Conservation (phyloP, 2,113 vertebrate species). For the Limnothrissa miodon region DNA sequence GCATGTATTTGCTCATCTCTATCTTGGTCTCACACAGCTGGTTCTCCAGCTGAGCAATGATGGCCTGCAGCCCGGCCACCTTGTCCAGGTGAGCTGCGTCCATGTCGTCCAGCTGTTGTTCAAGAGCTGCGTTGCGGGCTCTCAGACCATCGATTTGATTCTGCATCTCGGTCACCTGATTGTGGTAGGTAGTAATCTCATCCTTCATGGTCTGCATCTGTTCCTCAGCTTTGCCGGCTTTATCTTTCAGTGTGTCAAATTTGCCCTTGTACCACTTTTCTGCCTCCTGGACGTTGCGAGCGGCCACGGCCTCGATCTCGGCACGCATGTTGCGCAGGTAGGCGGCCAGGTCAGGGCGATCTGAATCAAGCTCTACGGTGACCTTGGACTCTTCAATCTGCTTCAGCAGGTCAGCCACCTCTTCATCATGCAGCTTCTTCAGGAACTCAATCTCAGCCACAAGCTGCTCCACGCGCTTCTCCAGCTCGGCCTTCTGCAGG, state of each 20-base stretch:
- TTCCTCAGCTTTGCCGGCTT: constrained; percentile 67
- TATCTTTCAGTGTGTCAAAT: constrained; percentile 72
- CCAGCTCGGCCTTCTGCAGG: constrained; percentile 71
- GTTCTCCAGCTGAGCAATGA: constrained; percentile 71
- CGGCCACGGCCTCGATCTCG: constrained; percentile 71
- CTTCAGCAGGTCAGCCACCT: constrained; percentile 68
- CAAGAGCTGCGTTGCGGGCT: constrained; percentile 65
- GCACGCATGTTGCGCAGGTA: constrained; percentile 64
- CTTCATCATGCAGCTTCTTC: constrained; percentile 70
- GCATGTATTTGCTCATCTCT: constrained; percentile 67
- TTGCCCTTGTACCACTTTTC: constrained; percentile 81
- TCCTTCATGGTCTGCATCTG: constrained; percentile 73
- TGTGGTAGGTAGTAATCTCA: constrained; percentile 69
- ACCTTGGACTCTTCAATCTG: constrained; percentile 72
- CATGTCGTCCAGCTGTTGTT: constrained; percentile 77
- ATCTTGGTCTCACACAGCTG: constrained; percentile 76
- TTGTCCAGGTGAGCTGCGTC: constrained; percentile 71
- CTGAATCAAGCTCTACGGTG: constrained; percentile 60
- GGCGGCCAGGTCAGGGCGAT: constrained; percentile 63
- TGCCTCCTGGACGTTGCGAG: constrained; percentile 73
- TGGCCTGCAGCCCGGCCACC: constrained; percentile 50
- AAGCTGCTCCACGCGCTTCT: constrained; percentile 65
- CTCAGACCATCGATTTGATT: constrained; percentile 71
- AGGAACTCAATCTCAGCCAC: constrained; percentile 71
- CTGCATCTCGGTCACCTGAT: constrained; percentile 69